Evolutionary conservation across 2,888 invertebrate genomes (phyloP).

Genomic region (Lissocephala sabroskyi): DNA sequence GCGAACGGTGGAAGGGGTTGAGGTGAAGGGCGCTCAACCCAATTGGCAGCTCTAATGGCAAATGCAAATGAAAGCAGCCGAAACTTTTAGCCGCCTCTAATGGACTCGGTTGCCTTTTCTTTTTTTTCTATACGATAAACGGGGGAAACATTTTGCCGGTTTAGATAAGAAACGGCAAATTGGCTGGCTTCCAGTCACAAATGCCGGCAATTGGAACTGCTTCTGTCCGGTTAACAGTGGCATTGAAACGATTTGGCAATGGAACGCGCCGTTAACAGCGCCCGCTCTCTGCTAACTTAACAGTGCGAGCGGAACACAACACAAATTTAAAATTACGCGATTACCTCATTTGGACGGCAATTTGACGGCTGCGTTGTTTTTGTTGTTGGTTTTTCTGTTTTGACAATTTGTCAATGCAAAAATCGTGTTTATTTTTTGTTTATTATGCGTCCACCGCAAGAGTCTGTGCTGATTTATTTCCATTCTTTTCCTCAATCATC

Average conservation of each 20-base stretch:
- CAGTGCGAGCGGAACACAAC: conserved; percentile 21
- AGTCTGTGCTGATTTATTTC: too few relatives aligned
- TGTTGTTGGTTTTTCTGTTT: conserved; percentile 26
- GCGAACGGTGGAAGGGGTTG: too few relatives aligned
- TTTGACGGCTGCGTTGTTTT: conserved; percentile 40
- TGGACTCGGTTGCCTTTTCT: too few relatives aligned
- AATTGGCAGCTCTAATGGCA: too few relatives aligned
- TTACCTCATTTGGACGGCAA: conserved; percentile 67
- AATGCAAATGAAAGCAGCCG: too few relatives aligned
- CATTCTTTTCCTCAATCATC: too few relatives aligned
- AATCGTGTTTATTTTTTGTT: neutral
- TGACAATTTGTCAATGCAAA: conserved; percentile 47
- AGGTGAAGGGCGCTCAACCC: too few relatives aligned
- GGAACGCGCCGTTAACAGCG: conserved; percentile 14
- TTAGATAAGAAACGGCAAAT: conserved; percentile 56
- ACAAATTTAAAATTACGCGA: conserved; percentile 67
- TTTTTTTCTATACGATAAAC: too few relatives aligned
- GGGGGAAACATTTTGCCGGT: conserved; percentile 43
- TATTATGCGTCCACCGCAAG: neutral
- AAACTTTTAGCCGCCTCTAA: too few relatives aligned
- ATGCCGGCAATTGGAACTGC: conserved; percentile 47
- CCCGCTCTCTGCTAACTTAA: conserved; percentile 5
- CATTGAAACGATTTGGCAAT: conserved; percentile 16
- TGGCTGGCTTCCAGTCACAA: neutral
- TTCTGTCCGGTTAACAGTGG: conserved; percentile 1